Evolutionary conservation across 2,888 invertebrate genomes (phyloP).

Genomic region (Geophilus truncorum): DNA sequence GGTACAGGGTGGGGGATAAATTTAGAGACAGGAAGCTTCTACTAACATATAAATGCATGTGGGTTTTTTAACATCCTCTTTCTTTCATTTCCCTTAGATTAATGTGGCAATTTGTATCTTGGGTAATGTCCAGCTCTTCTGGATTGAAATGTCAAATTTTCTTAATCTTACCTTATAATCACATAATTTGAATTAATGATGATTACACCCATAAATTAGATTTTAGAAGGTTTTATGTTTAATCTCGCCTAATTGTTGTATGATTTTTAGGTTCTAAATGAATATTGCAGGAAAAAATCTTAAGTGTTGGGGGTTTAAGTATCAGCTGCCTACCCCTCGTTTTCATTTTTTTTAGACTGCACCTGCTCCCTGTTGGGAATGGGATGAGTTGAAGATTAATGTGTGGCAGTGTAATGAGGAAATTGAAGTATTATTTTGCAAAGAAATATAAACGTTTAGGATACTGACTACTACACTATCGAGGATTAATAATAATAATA

Average conservation of each 20-base stretch:
- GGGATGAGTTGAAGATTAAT: background rate
- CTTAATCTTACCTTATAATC: background rate
- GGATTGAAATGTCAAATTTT: background rate
- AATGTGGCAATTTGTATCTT: background rate
- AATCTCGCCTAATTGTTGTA: background rate
- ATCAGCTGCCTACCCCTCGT: background rate
- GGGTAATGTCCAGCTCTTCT: background rate
- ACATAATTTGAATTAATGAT: constrained; percentile 8
- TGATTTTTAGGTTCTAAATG: background rate
- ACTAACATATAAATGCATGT: background rate
- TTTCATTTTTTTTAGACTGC: background rate
- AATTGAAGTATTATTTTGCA: background rate
- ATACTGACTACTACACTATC: too few relatives aligned
- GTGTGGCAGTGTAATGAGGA: background rate
- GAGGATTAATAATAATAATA: too few relatives aligned
- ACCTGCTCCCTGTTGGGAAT: background rate
- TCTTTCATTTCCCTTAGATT: background rate
- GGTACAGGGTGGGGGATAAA: constrained; percentile 19
- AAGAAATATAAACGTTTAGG: background rate
- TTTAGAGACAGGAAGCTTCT: constrained; percentile 30
- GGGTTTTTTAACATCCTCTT: background rate
- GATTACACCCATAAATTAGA: background rate
- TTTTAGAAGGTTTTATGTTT: background rate
- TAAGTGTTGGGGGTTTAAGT: background rate
- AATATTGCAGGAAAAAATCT: background rate